Evolutionary conservation across 2,797 vertebrate genomes (phyloP).

Genomic region (Poecilia velifera): DNA sequence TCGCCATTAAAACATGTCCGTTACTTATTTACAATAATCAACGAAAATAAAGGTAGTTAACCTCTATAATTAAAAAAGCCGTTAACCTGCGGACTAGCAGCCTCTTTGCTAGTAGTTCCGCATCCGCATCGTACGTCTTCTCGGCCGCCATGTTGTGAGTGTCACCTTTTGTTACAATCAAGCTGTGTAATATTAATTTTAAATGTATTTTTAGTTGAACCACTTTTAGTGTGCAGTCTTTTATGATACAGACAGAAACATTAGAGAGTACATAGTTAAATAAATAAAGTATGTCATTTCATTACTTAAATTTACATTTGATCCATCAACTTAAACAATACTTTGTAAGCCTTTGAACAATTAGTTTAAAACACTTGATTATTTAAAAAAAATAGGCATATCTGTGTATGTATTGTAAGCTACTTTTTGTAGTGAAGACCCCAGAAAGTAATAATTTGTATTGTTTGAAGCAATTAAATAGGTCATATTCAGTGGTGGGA

Average conservation of each 20-base stretch:
- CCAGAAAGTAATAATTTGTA: too few relatives aligned
- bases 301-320: background rate
- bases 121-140: background rate
- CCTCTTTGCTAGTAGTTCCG: background rate
- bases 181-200: background rate
- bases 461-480: too few relatives aligned
- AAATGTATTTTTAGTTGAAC: background rate
- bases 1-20: background rate
- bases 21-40: background rate
- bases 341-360: background rate
- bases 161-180: background rate
- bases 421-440: background rate
- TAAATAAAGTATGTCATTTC: background rate
- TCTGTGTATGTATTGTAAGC: constrained; percentile 7
- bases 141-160: background rate
- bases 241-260: background rate
- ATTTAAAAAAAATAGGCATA: background rate
- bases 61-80: too few relatives aligned
- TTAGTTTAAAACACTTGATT: background rate
- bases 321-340: background rate
- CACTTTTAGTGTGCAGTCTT: background rate
- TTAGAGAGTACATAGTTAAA: background rate
- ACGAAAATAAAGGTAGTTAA: too few relatives aligned
- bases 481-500: too few relatives aligned
- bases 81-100: background rate